Base-by-base conservation (phyloP, 2,888 invertebrate species). In the Bedellia somnulentella region DNA sequence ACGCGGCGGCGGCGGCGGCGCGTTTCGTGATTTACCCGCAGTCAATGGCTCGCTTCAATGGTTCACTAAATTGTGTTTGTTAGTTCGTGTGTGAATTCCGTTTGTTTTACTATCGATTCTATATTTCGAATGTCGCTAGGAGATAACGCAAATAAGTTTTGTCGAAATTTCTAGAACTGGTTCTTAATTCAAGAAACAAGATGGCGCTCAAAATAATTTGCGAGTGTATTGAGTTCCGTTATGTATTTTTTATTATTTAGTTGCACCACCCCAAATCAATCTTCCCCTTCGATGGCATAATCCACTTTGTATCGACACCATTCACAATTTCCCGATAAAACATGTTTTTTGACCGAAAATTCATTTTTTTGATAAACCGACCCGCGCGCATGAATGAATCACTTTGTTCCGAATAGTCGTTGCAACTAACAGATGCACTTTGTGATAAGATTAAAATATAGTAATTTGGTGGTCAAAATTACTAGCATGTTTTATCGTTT, bases 331-430 rank as follows among this genome's bases (percentile, higher is more conserved):
- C 44, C 42, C 46, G 48, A 44, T 42, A 39, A 45, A 49, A 48
- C 47, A 44, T 49, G 42, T 51, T 55, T 59, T 61, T 54, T 47
- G 50, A 46, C 38, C 27, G 24, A 31, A 29, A 26, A 27, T 29
- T 14, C 17, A 29, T 21, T 47, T 62, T 63, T 62, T 57, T 37
- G 57, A 57, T 58, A 57, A 62, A 51, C 46, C 29, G 37, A 45
- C 42, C 41, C 35, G 38, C 38, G 43, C 42, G 37, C 42, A 56
- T 66, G 62, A 66, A 64, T 54, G 52, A 40, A 37, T 17, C 36
- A 42, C 55, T 59, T 70, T 71, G 67, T 68, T 53, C 50, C 34
- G 30, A n/a, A n/a, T n/a, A n/a, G n/a, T n/a, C n/a, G n/a, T n/a
- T n/a, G n/a, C n/a, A n/a, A n/a, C n/a, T n/a, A n/a, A n/a, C n/a